Conservation (phyloP, 2,888 invertebrate genomes). For the Oligia fasciuncula region DNA sequence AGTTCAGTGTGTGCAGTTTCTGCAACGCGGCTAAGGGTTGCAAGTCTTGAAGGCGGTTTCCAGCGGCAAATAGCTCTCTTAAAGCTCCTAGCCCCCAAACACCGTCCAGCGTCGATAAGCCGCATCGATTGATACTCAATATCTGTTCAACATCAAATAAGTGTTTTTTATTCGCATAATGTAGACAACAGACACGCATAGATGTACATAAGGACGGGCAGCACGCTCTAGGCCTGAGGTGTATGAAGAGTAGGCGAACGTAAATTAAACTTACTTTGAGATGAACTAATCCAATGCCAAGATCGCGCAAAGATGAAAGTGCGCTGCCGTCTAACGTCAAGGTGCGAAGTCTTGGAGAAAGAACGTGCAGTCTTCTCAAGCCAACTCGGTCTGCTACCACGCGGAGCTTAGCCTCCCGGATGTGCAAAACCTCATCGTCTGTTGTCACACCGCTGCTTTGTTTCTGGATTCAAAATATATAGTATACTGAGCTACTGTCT, state of each 20-base stretch:
- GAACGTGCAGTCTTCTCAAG: conserved; percentile 90
- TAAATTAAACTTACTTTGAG: conserved; percentile 82
- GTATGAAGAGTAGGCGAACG: neutral
- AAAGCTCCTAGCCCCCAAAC: conserved; percentile 91
- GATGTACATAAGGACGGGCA: no score
- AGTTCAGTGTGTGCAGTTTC: conserved; percentile 88
- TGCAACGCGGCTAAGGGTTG: conserved; percentile 91
- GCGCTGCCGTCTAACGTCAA: conserved; percentile 92
- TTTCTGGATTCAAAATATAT: conserved; percentile 75
- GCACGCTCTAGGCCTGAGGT: neutral
- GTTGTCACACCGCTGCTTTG: conserved; percentile 84
- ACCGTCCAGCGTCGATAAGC: conserved; percentile 92
- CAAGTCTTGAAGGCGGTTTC: conserved; percentile 91
- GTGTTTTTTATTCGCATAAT: neutral
- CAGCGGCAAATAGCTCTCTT: conserved; percentile 91
- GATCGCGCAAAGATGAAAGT: conserved; percentile 91
- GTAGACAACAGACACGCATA: neutral
- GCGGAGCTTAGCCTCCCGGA: conserved; percentile 90
- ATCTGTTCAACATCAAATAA: conserved; percentile 69
- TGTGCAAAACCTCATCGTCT: conserved; percentile 84
- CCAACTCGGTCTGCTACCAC: conserved; percentile 92
- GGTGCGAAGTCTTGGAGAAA: conserved; percentile 91
- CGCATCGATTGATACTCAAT: conserved; percentile 91
- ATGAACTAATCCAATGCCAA: conserved; percentile 91
- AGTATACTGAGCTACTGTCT: neutral